phyloP scores from a whole-genome alignment of 2,113 vertebrate species.

The Etheostoma spectabile region DNA sequence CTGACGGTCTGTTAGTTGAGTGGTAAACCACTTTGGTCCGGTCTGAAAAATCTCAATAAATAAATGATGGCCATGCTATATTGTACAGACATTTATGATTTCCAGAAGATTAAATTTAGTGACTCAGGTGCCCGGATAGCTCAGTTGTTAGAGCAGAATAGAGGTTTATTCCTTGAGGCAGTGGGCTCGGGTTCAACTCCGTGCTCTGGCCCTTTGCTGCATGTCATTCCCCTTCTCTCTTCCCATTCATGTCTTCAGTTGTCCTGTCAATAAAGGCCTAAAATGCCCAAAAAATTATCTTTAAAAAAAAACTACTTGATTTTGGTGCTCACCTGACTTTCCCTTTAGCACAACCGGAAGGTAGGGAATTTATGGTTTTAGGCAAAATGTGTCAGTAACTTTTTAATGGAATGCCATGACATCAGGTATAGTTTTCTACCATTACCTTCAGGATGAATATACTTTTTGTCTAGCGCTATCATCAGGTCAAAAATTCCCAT shows the following conservation, averaged over 20 bases:
- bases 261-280: too few species aligned
- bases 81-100: neutral
- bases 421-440: too few species aligned
- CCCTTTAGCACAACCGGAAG: neutral
- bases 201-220: too few species aligned
- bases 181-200: too few species aligned
- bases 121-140: too few species aligned
- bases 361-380: neutral
- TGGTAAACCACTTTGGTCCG: neutral
- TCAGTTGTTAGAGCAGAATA: too few species aligned
- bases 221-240: too few species aligned
- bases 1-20: neutral
- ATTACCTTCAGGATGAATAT: neutral
- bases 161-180: too few species aligned
- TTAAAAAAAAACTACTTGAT: neutral
- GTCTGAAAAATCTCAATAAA: neutral
- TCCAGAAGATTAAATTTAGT: neutral
- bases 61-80: neutral
- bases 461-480: neutral
- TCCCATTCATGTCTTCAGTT: too few species aligned
- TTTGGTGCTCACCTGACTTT: neutral
- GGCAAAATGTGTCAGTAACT: too few species aligned
- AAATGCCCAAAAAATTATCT: too few species aligned
- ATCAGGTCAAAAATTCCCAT: neutral
- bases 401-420: too few species aligned